phyloP scores from a whole-genome alignment of 2,888 invertebrate species.

The Sialis lutaria region DNA sequence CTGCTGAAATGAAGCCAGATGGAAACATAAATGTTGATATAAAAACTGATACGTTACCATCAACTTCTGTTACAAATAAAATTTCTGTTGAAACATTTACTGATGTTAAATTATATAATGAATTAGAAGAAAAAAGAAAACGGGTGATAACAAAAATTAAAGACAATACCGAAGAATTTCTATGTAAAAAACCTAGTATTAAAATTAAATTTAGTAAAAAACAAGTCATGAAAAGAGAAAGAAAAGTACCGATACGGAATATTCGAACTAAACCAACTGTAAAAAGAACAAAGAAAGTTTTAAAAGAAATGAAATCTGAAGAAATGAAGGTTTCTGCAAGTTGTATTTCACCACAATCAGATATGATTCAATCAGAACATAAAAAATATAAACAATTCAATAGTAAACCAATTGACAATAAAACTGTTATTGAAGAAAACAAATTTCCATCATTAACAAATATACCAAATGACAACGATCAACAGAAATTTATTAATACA shows the following conservation, averaged over 20 bases:
- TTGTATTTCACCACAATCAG: no score
- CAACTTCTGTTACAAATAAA: no score
- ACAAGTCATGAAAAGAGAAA: background rate
- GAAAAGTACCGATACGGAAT: background rate
- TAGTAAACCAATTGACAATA: slow-evolving; percentile 7
- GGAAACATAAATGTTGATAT: no score
- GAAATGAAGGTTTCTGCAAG: no score
- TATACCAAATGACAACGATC: background rate
- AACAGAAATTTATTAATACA: no score
- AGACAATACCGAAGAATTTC: background rate
- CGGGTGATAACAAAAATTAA: slow-evolving; percentile 13
- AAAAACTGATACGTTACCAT: no score
- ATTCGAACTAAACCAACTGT: no score
- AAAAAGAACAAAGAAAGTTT: no score
- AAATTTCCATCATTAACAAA: background rate
- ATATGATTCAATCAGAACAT: no score
- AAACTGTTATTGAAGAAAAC: slow-evolving; percentile 1
- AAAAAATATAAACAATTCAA: slow-evolving; percentile 5
- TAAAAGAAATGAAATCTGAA: no score
- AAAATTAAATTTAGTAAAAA: background rate
- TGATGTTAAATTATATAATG: slow-evolving; percentile 10
- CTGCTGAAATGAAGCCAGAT: no score
- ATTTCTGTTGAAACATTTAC: background rate
- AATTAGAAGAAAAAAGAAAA: slow-evolving; percentile 17
- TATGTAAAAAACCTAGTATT: no score